These are phyloP conservation scores for Apeira syringaria DNA, from an alignment of 2,888 invertebrate genomes.

Conservation along the genomic window DNA sequence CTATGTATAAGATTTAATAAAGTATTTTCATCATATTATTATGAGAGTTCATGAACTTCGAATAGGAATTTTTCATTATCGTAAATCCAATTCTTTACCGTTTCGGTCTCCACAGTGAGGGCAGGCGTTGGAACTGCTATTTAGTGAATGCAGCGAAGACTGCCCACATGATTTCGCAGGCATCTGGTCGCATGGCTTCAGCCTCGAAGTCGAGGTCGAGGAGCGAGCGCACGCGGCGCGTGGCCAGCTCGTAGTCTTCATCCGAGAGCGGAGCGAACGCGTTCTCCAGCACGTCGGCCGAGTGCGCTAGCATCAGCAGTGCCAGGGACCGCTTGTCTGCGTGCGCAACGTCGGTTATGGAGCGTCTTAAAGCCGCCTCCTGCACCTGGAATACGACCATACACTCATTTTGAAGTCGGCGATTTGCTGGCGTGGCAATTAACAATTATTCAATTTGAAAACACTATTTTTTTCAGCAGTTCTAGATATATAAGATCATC, in stretches of 20 bases:
- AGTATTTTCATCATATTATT: conserved; percentile 28
- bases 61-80: conserved; percentile 31
- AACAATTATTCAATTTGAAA: too few species aligned
- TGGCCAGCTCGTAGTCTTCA: conserved; percentile 99
- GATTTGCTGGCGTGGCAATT: too few species aligned
- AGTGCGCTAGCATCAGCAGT: conserved; percentile 97
- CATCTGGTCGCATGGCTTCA: conserved; percentile 95
- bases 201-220: conserved; percentile 98
- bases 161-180: conserved; percentile 98
- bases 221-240: conserved; percentile 97
- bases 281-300: conserved; percentile 99
- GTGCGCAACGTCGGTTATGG: conserved; percentile 98
- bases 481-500: too few species aligned
- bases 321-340: conserved; percentile 98
- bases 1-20: conserved; percentile 10
- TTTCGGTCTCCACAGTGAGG: conserved; percentile 35
- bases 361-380: conserved; percentile 97
- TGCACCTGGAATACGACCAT: conserved; percentile 89
- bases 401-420: too few species aligned
- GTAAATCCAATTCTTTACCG: conserved; percentile 35
- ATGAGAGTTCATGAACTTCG: conserved; percentile 34
- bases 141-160: conserved; percentile 99
- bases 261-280: conserved; percentile 98
- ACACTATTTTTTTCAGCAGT: too few species aligned
- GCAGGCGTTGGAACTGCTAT: conserved; percentile 83